A percentile compares a stretch with the other conserved stretches of the same genome.
Conservation (phyloP, 2,113 vertebrate genomes). For the Enhydra lutris region DNA sequence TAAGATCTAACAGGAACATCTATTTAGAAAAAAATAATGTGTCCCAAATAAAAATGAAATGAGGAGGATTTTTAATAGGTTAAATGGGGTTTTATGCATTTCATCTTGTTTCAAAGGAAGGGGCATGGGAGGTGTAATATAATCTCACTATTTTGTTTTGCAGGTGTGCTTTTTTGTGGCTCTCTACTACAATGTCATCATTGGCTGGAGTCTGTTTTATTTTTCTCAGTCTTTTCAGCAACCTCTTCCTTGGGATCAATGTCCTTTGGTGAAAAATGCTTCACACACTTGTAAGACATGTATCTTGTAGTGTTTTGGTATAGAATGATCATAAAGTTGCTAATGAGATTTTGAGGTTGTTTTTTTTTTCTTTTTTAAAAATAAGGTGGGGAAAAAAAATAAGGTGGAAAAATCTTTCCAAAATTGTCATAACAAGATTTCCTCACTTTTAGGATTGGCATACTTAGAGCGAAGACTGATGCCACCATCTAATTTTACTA, state of each 20-base stretch:
- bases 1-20: background rate
- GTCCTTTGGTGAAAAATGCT: slow-evolving; percentile 93
- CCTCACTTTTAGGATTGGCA: background rate
- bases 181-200: slow-evolving; percentile 99
- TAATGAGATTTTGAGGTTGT: background rate
- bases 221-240: slow-evolving; percentile 99
- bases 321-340: background rate
- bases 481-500: background rate
- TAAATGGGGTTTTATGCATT: background rate
- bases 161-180: slow-evolving; percentile 97
- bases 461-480: background rate
- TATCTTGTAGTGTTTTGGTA: background rate
- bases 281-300: slow-evolving; percentile 89
- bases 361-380: background rate
- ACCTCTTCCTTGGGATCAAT: slow-evolving; percentile 96
- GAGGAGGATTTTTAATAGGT: background rate
- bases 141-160: background rate
- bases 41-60: background rate
- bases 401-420: background rate
- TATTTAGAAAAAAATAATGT: background rate
- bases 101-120: background rate
- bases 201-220: slow-evolving; percentile 98
- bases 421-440: background rate
- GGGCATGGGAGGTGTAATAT: background rate
- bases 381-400: background rate